Base-by-base conservation (phyloP, 92 coral and sea anemone genomes). In the Montipora capitata region DNA sequence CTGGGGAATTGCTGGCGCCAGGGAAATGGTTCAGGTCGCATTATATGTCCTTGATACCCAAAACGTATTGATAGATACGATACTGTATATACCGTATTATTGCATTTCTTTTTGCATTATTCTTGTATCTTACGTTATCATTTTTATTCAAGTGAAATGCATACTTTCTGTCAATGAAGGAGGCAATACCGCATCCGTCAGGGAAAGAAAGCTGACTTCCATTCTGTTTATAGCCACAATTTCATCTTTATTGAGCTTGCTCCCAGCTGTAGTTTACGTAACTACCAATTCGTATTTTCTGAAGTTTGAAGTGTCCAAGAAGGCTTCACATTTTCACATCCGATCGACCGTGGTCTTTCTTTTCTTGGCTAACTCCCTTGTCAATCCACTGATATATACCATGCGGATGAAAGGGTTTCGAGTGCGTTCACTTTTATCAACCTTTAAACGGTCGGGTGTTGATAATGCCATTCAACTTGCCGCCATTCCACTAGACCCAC, bases 381-480 rank as follows among this genome's bases (percentile, higher is more conserved):
- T 43, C 3, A 81, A 81, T 52, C 85, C 85, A 13, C 52, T 81
- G 14, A 15, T 81, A 20, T 81, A 81, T 14, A 10, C 77, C 14
- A 73, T 73, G 61, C 16, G 59, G n/a, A 73, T 73, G 77, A 59
- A 3, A 49, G 61, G 61, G 3, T 54, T 54, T 54, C 61, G 61
- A 10, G 61, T 13, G 15, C n/a, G 61, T 11, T 27, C 35, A 27
- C 35, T 27, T 27, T 27, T 27, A 27, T 27, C 35, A 2, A 2
- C 35, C 35, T 27, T 27, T 27, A 27, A 27, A 27, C 35, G 35
- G 35, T 27, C 35, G 35, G 35, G 35, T 2, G 35, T 27, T 0
- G 35, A 27, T 27, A 27, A 27, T 27, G 35, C 35, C 1, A 27
- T 27, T 27, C 35, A 27, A 27, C 35, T 27, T 27, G 35, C 1